Percentiles rank a stretch among this genome's conserved stretches.
phyloP scores from a whole-genome alignment of 2,797 vertebrate genomes.

The Melanotaenia nigrans region DNA sequence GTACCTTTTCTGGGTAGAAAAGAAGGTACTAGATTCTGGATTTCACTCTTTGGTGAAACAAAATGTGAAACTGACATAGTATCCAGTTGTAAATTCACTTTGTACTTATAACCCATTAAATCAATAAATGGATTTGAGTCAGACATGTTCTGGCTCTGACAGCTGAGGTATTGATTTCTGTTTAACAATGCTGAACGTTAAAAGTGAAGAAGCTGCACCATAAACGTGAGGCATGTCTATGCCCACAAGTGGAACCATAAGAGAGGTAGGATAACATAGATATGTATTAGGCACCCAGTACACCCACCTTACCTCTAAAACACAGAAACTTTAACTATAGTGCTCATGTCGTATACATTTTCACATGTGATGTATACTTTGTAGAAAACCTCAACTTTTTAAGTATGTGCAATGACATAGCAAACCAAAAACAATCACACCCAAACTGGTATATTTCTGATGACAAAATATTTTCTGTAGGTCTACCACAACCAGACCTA shows the following conservation, averaged over 20 bases:
- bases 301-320: slow-evolving; percentile 11
- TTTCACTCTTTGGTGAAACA: background rate
- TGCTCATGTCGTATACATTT: slow-evolving; percentile 29
- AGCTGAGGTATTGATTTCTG: background rate
- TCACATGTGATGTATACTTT: slow-evolving; percentile 26
- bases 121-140: background rate
- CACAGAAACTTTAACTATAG: slow-evolving; percentile 4
- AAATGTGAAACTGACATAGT: background rate
- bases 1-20: background rate
- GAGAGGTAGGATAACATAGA: background rate
- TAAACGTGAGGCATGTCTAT: no score
- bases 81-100: background rate
- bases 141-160: background rate
- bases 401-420: slow-evolving; percentile 22
- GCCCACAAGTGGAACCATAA: no score
- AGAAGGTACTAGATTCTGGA: no score
- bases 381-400: slow-evolving; percentile 47
- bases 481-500: slow-evolving; percentile 69
- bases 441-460: slow-evolving; percentile 54
- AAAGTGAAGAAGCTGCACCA: background rate
- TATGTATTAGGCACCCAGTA: background rate
- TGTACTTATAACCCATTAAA: background rate
- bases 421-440: slow-evolving; percentile 29
- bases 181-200: background rate
- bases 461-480: slow-evolving; percentile 66